A percentile compares a stretch with the other conserved stretches of the same genome.
phyloP scores from a whole-genome alignment of 2,113 vertebrate species.

The Nothobranchius kuhntae region DNA sequence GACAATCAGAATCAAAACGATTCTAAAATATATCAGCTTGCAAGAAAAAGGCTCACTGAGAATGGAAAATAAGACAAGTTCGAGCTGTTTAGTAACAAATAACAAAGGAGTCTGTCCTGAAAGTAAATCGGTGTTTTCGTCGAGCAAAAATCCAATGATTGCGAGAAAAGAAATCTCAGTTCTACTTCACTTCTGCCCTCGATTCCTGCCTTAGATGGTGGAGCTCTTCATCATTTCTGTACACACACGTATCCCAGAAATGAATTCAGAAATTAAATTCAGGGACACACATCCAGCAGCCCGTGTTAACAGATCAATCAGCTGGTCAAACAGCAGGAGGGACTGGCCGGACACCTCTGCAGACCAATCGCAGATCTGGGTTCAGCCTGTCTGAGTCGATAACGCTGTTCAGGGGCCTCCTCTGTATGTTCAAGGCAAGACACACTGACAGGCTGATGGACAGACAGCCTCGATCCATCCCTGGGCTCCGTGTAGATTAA shows the following conservation, averaged over 20 bases:
- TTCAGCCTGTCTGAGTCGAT: slow-evolving; percentile 54
- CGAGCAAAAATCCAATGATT: slow-evolving; percentile 17
- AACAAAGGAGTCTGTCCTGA: slow-evolving; percentile 4
- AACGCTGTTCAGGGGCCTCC: slow-evolving; percentile 50
- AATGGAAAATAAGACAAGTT: not conserved
- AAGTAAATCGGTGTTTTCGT: slow-evolving; percentile 3
- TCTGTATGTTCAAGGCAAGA: slow-evolving; percentile 60
- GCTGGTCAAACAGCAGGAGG: slow-evolving; percentile 72
- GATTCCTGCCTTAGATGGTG: slow-evolving; percentile 50
- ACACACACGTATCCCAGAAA: slow-evolving; percentile 64
- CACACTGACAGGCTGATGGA: slow-evolving; percentile 62
- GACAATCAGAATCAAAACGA: too few relatives aligned
- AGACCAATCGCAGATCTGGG: slow-evolving; percentile 60
- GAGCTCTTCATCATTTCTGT: slow-evolving; percentile 72
- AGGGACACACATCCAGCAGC: slow-evolving; percentile 73
- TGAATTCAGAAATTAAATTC: slow-evolving; percentile 80
- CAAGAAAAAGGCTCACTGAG: not conserved
- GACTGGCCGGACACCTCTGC: slow-evolving; percentile 39
- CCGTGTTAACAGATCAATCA: slow-evolving; percentile 77
- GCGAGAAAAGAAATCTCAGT: slow-evolving; percentile 36
- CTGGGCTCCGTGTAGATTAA: slow-evolving; percentile 70
- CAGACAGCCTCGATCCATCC: slow-evolving; percentile 69
- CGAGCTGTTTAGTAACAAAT: slow-evolving; percentile 9
- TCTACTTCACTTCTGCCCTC: slow-evolving; percentile 33
- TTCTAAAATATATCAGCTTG: not conserved